These are phyloP conservation scores for Nemoura dubitans DNA, from an alignment of 2,888 invertebrate genomes.

Conservation along the genomic window DNA sequence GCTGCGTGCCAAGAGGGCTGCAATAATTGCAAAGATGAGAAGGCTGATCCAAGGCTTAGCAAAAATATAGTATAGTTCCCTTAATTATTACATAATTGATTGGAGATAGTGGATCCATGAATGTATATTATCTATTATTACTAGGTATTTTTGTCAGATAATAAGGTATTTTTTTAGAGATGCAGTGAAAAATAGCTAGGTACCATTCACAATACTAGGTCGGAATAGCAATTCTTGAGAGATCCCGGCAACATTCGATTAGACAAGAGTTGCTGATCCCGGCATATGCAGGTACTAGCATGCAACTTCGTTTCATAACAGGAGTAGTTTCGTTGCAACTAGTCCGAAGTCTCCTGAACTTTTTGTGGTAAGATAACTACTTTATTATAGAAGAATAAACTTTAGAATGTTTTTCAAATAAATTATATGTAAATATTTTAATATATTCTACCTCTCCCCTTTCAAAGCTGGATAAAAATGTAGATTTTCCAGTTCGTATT, in stretches of 20 bases:
- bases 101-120: background rate
- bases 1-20: background rate
- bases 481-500: background rate
- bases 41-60: background rate
- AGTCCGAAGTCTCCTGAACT: too few species aligned
- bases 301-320: too few species aligned
- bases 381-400: background rate
- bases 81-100: background rate
- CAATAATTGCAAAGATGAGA: background rate
- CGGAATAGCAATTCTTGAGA: background rate
- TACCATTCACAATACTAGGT: background rate
- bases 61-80: slow-evolving; percentile 12
- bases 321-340: too few species aligned
- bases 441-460: background rate
- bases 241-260: too few species aligned
- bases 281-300: too few species aligned
- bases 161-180: background rate
- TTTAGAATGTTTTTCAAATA: background rate
- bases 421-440: background rate
- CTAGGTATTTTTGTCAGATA: background rate
- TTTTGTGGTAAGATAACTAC: background rate
- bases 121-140: background rate
- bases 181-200: background rate
- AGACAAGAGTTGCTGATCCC: too few species aligned
- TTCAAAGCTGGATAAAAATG: background rate